Conservation (phyloP, 53 echinoderm and acorn worm genomes). For the Holothuria leucospilota region DNA sequence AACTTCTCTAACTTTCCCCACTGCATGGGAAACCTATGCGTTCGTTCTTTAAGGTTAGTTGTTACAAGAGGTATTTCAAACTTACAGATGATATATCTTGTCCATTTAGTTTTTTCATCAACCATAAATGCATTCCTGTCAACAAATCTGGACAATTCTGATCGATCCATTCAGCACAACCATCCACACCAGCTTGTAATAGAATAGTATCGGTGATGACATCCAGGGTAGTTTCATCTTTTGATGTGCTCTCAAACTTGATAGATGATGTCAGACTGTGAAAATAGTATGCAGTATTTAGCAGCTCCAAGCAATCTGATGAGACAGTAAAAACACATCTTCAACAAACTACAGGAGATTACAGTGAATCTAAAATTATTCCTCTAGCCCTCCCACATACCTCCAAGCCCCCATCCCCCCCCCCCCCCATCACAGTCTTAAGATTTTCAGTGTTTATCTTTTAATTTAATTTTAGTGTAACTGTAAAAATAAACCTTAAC, state of each 20-base stretch:
- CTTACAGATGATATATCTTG: slow-evolving; percentile 22
- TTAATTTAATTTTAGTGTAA: no score
- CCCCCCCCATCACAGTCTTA: no score
- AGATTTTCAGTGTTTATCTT: no score
- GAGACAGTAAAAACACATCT: neutral
- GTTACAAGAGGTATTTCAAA: neutral
- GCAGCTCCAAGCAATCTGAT: neutral
- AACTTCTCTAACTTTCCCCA: no score
- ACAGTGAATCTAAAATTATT: no score
- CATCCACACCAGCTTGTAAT: neutral
- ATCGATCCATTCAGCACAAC: slow-evolving; percentile 67
- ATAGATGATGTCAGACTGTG: neutral
- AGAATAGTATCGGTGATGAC: neutral
- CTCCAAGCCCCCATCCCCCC: no score
- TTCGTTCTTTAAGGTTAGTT: no score
- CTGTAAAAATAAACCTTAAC: no score
- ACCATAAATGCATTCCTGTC: slow-evolving; percentile 76
- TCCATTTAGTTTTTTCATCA: slow-evolving; percentile 42
- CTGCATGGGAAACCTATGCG: no score
- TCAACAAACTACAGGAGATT: no score
- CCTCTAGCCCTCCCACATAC: no score
- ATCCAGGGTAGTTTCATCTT: slow-evolving; percentile 5
- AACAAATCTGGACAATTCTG: slow-evolving; percentile 79
- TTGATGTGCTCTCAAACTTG: neutral
- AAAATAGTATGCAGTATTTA: slow-evolving; percentile 4